phyloP scores from a whole-genome alignment of 2,113 vertebrate genomes.

The Siniperca knerii region DNA sequence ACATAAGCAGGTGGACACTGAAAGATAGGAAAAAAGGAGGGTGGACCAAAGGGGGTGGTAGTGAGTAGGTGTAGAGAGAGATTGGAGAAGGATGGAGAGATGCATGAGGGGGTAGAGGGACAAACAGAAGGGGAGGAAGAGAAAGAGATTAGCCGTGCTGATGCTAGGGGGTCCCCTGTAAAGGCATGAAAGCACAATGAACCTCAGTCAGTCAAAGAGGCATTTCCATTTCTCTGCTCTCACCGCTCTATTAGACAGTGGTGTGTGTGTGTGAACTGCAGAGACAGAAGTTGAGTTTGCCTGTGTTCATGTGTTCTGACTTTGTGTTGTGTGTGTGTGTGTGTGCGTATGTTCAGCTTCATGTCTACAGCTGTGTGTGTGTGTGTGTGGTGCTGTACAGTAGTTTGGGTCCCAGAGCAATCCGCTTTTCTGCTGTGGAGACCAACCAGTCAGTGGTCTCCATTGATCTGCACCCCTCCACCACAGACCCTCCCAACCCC shows the following conservation, averaged over 20 bases:
- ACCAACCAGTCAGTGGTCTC: slow-evolving; percentile 89
- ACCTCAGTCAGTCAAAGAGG: slow-evolving; percentile 52
- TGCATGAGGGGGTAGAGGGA: slow-evolving; percentile 4
- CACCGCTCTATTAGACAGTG: slow-evolving; percentile 49
- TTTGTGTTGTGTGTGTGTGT: slow-evolving; percentile 22
- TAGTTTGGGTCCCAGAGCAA: slow-evolving; percentile 77
- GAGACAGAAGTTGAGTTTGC: slow-evolving; percentile 15
- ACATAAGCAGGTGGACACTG: not conserved
- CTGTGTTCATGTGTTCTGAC: slow-evolving; percentile 8
- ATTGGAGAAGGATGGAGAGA: slow-evolving; percentile 12
- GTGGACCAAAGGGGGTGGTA: not conserved
- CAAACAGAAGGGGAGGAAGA: slow-evolving; percentile 16
- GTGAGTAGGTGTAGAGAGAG: slow-evolving; percentile 12
- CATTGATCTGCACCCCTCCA: slow-evolving; percentile 92
- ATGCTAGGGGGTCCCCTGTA: slow-evolving; percentile 49
- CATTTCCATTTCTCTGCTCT: slow-evolving; percentile 62
- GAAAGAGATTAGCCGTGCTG: slow-evolving; percentile 55
- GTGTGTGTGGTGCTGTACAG: slow-evolving; percentile 68
- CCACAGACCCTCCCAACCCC: slow-evolving; percentile 85
- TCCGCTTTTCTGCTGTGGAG: slow-evolving; percentile 90
- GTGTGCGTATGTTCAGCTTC: slow-evolving; percentile 22
- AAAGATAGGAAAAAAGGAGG: not conserved
- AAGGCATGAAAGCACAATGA: slow-evolving; percentile 66
- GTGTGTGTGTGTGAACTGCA: slow-evolving; percentile 12
- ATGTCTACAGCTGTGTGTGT: slow-evolving; percentile 5